Evolutionary conservation across 1,140 invertebrate genomes (phyloP).

Genomic region (Eumeta japonica): DNA sequence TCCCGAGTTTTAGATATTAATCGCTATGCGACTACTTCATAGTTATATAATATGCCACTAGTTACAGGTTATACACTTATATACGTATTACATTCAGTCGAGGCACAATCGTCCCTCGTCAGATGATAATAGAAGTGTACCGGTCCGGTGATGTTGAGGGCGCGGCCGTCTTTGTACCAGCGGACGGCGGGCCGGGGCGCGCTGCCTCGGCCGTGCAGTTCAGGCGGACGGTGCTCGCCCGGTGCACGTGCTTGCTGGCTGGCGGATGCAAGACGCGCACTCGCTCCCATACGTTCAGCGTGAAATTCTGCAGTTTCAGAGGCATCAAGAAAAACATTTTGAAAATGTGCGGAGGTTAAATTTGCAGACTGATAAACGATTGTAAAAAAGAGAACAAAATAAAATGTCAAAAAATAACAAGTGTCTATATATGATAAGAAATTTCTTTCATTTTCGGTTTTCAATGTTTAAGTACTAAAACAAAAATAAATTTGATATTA

Average conservation of each 20-base stretch:
- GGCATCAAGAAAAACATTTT: constrained; percentile 4
- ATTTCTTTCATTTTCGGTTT: background rate
- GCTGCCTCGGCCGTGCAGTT: constrained; percentile 69
- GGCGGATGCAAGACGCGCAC: constrained; percentile 33
- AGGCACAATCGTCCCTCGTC: too few relatives aligned
- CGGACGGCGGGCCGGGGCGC: constrained; percentile 61
- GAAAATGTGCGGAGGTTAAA: background rate
- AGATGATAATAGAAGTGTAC: too few relatives aligned
- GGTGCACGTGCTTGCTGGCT: constrained; percentile 27
- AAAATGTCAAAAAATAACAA: background rate
- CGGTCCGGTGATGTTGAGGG: constrained; percentile 49
- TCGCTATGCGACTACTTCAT: too few relatives aligned
- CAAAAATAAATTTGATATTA: too few relatives aligned
- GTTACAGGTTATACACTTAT: too few relatives aligned
- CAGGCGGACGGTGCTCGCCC: constrained; percentile 51
- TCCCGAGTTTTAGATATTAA: too few relatives aligned
- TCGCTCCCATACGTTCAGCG: constrained; percentile 25
- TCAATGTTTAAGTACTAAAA: background rate
- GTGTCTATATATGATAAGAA: background rate
- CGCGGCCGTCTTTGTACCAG: constrained; percentile 68
- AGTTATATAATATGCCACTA: too few relatives aligned
- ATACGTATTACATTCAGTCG: too few relatives aligned
- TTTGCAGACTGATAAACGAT: background rate
- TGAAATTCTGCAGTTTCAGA: constrained; percentile 36
- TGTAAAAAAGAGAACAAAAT: background rate